Base-by-base conservation (phyloP, 2,797 vertebrate species). In the Lepus oiostolus region DNA sequence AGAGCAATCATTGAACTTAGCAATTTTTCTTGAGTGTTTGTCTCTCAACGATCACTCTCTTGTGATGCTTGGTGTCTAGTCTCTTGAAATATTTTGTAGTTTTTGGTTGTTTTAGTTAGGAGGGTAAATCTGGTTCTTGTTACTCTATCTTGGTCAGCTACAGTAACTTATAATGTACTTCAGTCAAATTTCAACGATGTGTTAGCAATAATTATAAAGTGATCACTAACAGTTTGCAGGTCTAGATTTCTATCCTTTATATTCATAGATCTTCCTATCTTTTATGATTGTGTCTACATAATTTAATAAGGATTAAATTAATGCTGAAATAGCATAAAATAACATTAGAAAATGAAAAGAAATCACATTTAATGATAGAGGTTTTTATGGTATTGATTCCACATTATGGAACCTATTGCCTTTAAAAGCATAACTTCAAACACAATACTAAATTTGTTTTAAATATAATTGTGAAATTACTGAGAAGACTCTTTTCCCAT, bases 341-440 rank as follows among this genome's bases (percentile, higher is more conserved):
- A 75, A 26, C 50, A 93, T 82, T 62, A 63, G 74, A 89, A 91
- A 91, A 91, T 77, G 81, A 19, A 67, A 74, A 94, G 95, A 92
- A 96, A 26, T 63, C 54, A 90, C 96, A 88, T 96, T 97, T 98
- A 97, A 98, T 97, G 79, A 97, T 95, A 96, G 96, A 76, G 10
- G 86, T 97, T 97, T 97, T 90, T 93, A 75, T 32, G 68, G 30
- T 47, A 91, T 96, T 96, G 94, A 96, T 97, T 95, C 91, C 70
- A 97, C 98, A 97, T 81, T 95, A 14, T 88, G 82, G 58, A 32
- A 47, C 81, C 90, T 92, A 81, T 90, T 97, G 50, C 93, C 96
- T 97, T 97, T 98, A 98, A 98, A 98, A 98, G 97, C 88, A 86
- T 92, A 96, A 97, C 92, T 93, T 98, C 96, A 98, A 98, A 88